Base-by-base conservation (phyloP, 1,140 invertebrate species). In the Ceratina calcarata region DNA sequence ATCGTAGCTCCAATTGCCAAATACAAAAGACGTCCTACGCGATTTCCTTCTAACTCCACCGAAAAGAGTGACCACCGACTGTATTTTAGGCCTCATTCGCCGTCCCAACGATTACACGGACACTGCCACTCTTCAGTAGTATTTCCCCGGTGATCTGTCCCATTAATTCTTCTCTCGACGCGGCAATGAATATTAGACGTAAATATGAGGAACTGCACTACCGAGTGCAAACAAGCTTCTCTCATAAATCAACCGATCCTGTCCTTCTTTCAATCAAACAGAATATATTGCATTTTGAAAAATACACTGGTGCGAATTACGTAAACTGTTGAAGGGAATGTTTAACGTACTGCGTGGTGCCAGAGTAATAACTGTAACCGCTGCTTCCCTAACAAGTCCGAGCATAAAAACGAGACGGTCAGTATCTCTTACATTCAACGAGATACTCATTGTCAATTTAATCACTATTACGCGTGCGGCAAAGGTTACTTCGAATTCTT, bases 201-300 rank as follows among this genome's bases (percentile, higher is more conserved):
- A 49, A 45, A 61, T 27, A 27, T 37, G 16, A 61, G 12, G 8
- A 7, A 24, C 18, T 7, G 15, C 20, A 13, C 16, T 45, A 45
- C 6, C 37, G 37, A 45, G 37, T 6, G 37, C 37, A 45, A 45
- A 45, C 37, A 45, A 45, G 37, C 37, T 45, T 10, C 10, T 45
- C 37, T 7, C 16, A 6, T 83, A 86, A 86, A 86, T 86, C 81
- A 86, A 79, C 82, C 78, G 69, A 84, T 73, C 58, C 58, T 66
- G 61, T 81, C 61, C 61, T 62, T 72, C 70, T 68, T 57, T 69
- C 68, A 27, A 57, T 60, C n/a, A 69, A 15, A 18, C 53, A 51
- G 45, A 32, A 85, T 84, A 78, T 78, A 85, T 85, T 62, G 49
- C 75, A n/a, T 76, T 72, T 45, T n/a, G 27, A 49, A 8, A 69